Evolutionary conservation across 2,797 vertebrate species (phyloP).

Genomic region (Trematomus bernacchii): DNA sequence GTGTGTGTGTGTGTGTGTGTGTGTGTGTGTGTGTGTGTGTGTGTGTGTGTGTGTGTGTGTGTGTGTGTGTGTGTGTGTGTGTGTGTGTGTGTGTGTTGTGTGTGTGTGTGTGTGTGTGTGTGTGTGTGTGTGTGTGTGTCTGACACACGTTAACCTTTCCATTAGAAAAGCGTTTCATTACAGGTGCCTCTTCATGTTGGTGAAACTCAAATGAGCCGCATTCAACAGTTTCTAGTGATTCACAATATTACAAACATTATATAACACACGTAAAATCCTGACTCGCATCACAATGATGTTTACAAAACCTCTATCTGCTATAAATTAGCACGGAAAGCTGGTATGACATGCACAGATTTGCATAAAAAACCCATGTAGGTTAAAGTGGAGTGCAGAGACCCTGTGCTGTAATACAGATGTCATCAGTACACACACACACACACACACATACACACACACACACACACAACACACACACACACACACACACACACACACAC

Average conservation of each 20-base stretch:
- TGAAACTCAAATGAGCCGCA: constrained; percentile 8
- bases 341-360: constrained; percentile 18
- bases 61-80: too few relatives aligned
- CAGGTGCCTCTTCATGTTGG: background rate
- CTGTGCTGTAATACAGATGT: background rate
- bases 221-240: constrained; percentile 16
- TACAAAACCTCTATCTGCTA: constrained; percentile 3
- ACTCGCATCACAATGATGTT: constrained; percentile 14
- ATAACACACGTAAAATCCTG: constrained; percentile 2
- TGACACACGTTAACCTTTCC: background rate
- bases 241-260: background rate
- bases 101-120: too few relatives aligned
- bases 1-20: too few relatives aligned
- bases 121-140: background rate
- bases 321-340: background rate
- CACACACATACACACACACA: background rate
- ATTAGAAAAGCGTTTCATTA: background rate
- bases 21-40: too few relatives aligned
- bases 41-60: too few relatives aligned
- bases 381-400: background rate
- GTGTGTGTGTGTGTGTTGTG: too few relatives aligned
- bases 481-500: background rate
- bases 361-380: constrained; percentile 22
- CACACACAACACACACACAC: background rate
- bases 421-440: fast-evolving